Evolutionary conservation across 2,888 invertebrate species (phyloP), one percentile per base, ranked within the genome.

Genomic region (Anoncus sp.): DNA sequence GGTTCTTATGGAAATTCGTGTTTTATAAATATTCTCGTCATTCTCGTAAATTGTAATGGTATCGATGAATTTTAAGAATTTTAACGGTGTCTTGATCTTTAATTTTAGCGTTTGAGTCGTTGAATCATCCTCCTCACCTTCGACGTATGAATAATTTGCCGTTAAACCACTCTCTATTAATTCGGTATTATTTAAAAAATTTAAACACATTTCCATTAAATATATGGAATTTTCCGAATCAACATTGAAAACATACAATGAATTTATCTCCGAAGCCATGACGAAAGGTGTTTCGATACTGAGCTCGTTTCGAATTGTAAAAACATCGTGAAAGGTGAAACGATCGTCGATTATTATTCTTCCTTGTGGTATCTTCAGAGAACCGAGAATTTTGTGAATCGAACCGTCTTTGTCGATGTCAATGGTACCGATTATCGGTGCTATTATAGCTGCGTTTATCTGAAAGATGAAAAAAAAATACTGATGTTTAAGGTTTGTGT

Each of bases 251-350:
- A 93, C 90, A 55, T 92, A 92, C 40, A 91, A 88, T 0, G 93
- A 93, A 71, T 91, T 92, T 20, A 94, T 89, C 77, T 93, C 92
- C 79, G 92, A 91, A 76, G 90, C 91, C 35, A 82, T 85, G 4
- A 83, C 71, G 76, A 94, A 95, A 0, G 95, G 94, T 0, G 94
- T 93, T 9, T 89, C 91, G 0, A 95, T 84, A 70, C 92, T 92
- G 14, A 95, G 86, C 12, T 93, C 92, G 88, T 95, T 95, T 71
- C 92, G 92, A 81, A 93, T 92, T 57, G 91, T 88, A 69, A 94
- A 91, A 49, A 92, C 91, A 80, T 93, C 91, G 92, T 93, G 85
- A 53, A 90, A 84, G 76, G 92, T 92, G 10, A 95, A 92, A 76
- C 92, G 92, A 87, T 95, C 93, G 75, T 92, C 92, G 57, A 95